Percentiles rank a stretch among this genome's conserved stretches.
Conservation (phyloP, 2,888 invertebrate genomes). For the Rhogogaster chlorosoma region DNA sequence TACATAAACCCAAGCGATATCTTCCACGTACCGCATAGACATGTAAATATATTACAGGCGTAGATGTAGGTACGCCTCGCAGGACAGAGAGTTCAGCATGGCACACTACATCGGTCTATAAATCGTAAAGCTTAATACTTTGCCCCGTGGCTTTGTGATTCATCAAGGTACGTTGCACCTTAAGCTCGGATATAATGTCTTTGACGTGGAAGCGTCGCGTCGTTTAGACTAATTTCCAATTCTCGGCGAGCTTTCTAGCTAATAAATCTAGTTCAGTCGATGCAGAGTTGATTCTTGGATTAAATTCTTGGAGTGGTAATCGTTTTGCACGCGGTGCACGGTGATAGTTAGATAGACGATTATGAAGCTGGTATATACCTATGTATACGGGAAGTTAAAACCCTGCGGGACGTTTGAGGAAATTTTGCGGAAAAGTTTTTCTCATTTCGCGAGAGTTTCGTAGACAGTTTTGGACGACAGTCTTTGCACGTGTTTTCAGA, state of each 20-base stretch:
- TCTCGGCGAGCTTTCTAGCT: background rate
- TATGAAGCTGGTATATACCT: background rate
- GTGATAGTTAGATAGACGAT: background rate
- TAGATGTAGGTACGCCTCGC: background rate
- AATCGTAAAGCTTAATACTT: background rate
- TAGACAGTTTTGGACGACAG: background rate
- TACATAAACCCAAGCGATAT: background rate
- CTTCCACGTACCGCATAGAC: background rate
- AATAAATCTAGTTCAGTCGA: background rate
- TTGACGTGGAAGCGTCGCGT: too few species aligned
- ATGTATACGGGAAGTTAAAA: background rate
- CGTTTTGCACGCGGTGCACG: background rate
- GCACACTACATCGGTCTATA: background rate
- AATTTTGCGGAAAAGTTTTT: background rate
- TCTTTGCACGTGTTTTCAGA: conserved; percentile 22
- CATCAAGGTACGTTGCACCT: background rate
- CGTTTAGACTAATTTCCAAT: background rate
- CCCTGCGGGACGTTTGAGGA: background rate
- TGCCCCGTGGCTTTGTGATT: background rate
- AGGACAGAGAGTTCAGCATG: background rate
- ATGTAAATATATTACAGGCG: background rate
- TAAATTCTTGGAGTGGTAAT: background rate
- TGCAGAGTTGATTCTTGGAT: background rate
- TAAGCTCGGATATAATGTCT: background rate
- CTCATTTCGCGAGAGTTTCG: background rate